Percentiles rank a stretch among this genome's conserved stretches.
Conservation (phyloP, 2,113 vertebrate genomes). For the Lontra canadensis region DNA sequence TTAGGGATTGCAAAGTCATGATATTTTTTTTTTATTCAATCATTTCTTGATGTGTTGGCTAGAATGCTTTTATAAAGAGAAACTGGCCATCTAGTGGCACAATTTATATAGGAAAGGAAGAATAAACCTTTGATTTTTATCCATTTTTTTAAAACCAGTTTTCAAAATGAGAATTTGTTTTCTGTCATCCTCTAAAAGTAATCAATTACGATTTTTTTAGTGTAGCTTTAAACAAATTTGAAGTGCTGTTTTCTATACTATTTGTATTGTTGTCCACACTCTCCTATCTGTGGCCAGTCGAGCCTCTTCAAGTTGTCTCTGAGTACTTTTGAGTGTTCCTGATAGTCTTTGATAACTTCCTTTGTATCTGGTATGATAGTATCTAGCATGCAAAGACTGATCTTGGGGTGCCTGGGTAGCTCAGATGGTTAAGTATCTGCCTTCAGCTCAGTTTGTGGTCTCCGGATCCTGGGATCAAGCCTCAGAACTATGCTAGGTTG, state of each 20-base stretch:
- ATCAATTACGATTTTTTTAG: neutral
- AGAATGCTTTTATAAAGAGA: neutral
- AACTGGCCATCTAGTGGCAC: neutral
- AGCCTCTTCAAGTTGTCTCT: neutral
- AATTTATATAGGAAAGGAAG: neutral
- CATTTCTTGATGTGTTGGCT: neutral
- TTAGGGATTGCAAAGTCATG: neutral
- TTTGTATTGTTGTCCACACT: neutral
- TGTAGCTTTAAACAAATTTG: neutral
- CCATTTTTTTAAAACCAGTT: neutral
- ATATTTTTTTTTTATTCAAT: neutral
- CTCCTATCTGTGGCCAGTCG: neutral
- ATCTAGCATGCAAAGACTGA: neutral
- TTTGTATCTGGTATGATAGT: neutral
- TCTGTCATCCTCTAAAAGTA: neutral
- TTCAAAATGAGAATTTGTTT: neutral
- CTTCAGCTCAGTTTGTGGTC: neutral
- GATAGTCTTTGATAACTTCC: neutral
- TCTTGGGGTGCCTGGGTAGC: neutral
- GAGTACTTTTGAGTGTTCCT: neutral
- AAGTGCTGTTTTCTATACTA: neutral
- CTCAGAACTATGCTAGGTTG: neutral
- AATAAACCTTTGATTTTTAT: neutral
- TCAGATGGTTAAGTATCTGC: neutral
- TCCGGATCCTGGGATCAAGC: neutral